Percentiles rank a stretch among this genome's conserved stretches.
These are phyloP conservation scores for Argyra leucocephala DNA, from an alignment of 2,888 invertebrate genomes.

Conservation along the genomic window DNA sequence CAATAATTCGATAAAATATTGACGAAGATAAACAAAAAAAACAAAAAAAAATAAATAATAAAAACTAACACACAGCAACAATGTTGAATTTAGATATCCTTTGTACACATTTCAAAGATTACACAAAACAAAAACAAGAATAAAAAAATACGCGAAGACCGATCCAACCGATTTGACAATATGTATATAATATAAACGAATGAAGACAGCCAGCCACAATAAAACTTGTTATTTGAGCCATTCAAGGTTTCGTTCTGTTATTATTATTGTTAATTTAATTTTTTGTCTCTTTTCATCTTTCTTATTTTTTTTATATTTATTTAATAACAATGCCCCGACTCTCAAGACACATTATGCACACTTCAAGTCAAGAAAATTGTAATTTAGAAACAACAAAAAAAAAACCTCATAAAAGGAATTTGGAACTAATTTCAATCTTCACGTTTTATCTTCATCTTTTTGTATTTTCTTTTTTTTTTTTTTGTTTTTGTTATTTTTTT, in stretches of 20 bases:
- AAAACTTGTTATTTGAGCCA: not conserved
- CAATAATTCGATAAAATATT: too few species aligned
- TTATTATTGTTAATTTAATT: not conserved
- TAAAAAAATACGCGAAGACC: too few species aligned
- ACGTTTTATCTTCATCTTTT: not conserved
- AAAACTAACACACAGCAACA: too few species aligned
- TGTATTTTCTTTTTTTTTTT: not conserved
- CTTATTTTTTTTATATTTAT: not conserved
- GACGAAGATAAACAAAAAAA: too few species aligned
- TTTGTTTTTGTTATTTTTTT: too few species aligned
- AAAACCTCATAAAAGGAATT: conserved; percentile 2
- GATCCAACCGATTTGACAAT: too few species aligned
- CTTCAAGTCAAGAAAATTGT: not conserved
- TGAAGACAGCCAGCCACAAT: too few species aligned
- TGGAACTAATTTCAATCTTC: not conserved
- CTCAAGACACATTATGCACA: not conserved
- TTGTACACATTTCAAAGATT: too few species aligned
- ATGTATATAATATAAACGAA: too few species aligned
- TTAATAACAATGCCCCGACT: conserved; percentile 1
- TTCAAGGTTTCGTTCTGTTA: not conserved
- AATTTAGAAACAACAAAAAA: not conserved
- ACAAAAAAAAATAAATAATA: too few species aligned
- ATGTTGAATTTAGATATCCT: too few species aligned
- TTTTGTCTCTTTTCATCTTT: not conserved
- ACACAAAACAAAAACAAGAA: too few species aligned